Evolutionary conservation across 2,888 invertebrate species (phyloP), one percentile per base, ranked within the genome.

Genomic region (Polyommatus icarus): DNA sequence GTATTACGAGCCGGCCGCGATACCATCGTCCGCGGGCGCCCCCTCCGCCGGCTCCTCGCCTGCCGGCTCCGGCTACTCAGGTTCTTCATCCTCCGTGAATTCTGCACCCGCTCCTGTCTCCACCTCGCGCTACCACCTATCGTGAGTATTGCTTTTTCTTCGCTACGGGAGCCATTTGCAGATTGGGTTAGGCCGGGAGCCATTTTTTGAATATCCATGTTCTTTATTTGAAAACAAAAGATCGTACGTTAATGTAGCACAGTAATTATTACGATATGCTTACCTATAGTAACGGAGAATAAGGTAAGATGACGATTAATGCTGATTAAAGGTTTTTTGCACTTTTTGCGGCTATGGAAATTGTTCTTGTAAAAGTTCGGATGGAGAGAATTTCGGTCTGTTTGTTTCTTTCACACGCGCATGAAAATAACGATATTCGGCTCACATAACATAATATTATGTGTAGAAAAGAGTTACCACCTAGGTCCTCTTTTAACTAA

Each of bases 1-100:
- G 93, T 98, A 98, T 95, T 98, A 98, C 95, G 98, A 98, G 93
- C 98, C 98, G 86, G 95, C 96, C 86, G 96, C 96, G 92, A 96
- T 96, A 91, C 96, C 96, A 90, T 93, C 96, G 91, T 91, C 92
- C 86, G 92, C 91, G 88, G 94, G 94, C 84, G 94, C 93, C 85
- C 93, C 94, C 83, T 93, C 94, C 87, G 94, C 94, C 88, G 94
- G 93, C 85, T 92, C 93, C 81, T 93, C 94, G 83, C 92, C 94
- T 82, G 93, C 94, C 87, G 94, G 93, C 91, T 95, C 95, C 85
- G 95, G 95, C 87, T 95, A 95, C 92, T 95, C 95, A 87, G 95
- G 95, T 90, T 95, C 95, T 88, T 95, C 95, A 86, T 95, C 95
- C 93, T 94, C 94, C 93, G 94, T 94, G 93, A 94, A 92, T 87